phyloP scores from a whole-genome alignment of 2,797 vertebrate genomes.

The Columba guinea region DNA sequence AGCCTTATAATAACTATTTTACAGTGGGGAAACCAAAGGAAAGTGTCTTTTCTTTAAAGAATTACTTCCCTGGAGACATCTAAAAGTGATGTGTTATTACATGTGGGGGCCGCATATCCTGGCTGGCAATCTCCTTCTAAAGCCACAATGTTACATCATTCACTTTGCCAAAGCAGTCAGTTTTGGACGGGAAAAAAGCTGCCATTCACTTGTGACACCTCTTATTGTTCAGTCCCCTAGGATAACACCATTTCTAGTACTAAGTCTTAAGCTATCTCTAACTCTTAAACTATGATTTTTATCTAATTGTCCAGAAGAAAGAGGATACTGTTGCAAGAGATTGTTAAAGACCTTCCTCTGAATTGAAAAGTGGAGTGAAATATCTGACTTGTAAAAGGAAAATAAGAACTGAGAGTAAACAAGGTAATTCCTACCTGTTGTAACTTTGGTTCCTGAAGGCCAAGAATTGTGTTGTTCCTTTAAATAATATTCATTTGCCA shows the following conservation, averaged over 20 bases:
- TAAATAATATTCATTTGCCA: constrained; percentile 64
- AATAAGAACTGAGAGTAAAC: constrained; percentile 50
- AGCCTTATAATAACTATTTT: not conserved
- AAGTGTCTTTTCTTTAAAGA: not conserved
- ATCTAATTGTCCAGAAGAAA: not conserved
- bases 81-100: not conserved
- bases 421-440: not conserved
- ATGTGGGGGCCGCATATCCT: not conserved
- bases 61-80: not conserved
- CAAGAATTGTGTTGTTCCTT: constrained; percentile 53
- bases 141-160: not conserved
- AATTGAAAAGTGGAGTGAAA: not conserved
- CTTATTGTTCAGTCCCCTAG: not conserved
- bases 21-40: not conserved
- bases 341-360: not conserved
- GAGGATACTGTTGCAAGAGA: not conserved
- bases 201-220: not conserved
- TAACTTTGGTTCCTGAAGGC: constrained; percentile 51
- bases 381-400: not conserved
- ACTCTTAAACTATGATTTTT: not conserved
- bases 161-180: not conserved
- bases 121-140: not conserved
- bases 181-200: not conserved
- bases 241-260: not conserved
- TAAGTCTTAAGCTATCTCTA: not conserved